Evolutionary conservation across 1,140 invertebrate species (phyloP), one percentile per base, ranked within the genome.

Genomic region (Andrena cerasifolii): DNA sequence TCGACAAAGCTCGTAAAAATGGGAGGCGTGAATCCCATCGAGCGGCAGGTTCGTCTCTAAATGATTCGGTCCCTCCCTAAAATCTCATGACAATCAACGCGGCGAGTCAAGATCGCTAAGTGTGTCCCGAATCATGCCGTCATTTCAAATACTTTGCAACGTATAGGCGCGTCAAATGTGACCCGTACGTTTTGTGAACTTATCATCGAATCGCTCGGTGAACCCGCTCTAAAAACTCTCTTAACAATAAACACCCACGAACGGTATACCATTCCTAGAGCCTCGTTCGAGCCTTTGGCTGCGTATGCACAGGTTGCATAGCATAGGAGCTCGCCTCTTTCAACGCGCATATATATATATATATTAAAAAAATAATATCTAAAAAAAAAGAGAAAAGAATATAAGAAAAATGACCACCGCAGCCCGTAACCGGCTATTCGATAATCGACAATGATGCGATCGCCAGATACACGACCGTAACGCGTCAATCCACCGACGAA

Each of bases 341-440:
- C 7, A 14, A 53, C 16, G 3, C 14, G 21, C 8, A 3, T 14
- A 12, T 8, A 28, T 7, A 14, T 24, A 3, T 14, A 12, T 8
- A 28, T 7, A 14, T 24, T 2, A 43, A 24, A 53, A 51, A 51
- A 6, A 24, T 28, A 51, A 68, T 14, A 12, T 68, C 10, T 14
- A 26, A 16, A 26, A 47, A 54, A 40, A 8, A 40, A 43, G 7
- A 36, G 36, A 59, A 59, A 3, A 6, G 26, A 4, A 6, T 12
- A 8, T 26, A 40, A 54, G 24, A 58, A 10, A 71, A 61, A 58
- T 61, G 59, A 75, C 24, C 24, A 47, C 28, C 72, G 85, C 86
- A 79, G 84, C 80, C 78, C 86, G 78, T 87, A 79, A 80, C 86
- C 87, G 83, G 59, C 67, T 40, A 40, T 0, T 10, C 40, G 24